phyloP scores from a whole-genome alignment of 2,113 vertebrate species.

The Phocoena phocoena region DNA sequence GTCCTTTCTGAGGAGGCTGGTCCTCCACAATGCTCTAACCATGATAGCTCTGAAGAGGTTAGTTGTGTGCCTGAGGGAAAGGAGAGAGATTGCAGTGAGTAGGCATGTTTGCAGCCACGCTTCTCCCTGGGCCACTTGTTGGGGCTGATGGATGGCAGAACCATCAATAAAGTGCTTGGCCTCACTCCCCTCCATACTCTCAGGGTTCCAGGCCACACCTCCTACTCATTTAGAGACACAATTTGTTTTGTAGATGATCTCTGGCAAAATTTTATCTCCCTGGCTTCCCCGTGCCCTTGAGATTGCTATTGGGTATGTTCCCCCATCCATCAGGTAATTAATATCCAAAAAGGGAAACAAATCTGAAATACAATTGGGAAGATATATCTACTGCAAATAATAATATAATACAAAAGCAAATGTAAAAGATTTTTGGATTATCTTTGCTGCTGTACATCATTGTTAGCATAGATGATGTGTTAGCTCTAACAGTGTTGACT shows the following conservation, averaged over 20 bases:
- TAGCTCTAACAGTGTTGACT: neutral
- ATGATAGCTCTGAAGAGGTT: neutral
- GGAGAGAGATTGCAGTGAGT: neutral
- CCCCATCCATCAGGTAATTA: neutral
- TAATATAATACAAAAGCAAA: neutral
- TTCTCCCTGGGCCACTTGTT: neutral
- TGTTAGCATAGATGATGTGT: neutral
- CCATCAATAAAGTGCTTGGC: neutral
- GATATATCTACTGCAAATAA: constrained; percentile 14
- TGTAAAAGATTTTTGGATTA: neutral
- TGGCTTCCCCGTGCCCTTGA: neutral
- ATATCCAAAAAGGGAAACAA: neutral
- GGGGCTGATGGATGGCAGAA: neutral
- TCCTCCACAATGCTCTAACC: neutral
- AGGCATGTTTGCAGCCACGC: neutral
- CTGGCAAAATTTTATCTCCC: neutral
- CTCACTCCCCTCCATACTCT: neutral
- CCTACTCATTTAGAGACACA: neutral
- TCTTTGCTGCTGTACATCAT: neutral
- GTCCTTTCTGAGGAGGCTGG: neutral
- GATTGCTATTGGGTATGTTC: neutral
- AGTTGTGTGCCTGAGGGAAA: neutral
- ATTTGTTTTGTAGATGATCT: neutral
- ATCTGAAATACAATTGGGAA: neutral
- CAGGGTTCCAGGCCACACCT: neutral